Conservation (phyloP, 2,888 invertebrate species). For the Digitonthophagus gazella region DNA sequence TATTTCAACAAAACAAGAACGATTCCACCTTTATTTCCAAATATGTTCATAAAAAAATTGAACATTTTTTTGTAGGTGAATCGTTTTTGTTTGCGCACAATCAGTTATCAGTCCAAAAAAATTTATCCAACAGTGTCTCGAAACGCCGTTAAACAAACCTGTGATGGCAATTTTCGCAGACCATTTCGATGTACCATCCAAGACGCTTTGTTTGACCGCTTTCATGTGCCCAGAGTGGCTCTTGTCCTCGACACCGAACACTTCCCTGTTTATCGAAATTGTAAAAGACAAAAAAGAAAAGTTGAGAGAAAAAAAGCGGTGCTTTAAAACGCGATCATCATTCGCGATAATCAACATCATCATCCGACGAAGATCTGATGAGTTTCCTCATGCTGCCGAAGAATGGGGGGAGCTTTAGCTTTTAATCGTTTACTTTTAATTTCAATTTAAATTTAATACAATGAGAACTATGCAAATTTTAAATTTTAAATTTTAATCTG, state of each 20-base stretch:
- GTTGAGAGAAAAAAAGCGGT: background rate
- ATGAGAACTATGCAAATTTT: no score
- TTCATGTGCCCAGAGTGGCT: conserved; percentile 95
- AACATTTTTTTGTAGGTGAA: background rate
- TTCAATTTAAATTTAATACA: no score
- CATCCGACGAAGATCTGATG: no score
- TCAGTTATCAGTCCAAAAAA: background rate
- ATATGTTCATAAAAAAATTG: no score
- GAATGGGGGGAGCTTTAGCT: no score
- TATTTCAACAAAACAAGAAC: background rate
- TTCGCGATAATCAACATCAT: no score
- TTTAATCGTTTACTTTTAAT: no score
- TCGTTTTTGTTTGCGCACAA: background rate
- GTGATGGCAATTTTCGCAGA: conserved; percentile 99
- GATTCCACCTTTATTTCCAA: no score
- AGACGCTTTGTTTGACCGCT: conserved; percentile 96
- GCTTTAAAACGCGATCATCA: background rate
- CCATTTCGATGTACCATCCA: conserved; percentile 99
- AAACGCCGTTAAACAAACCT: conserved; percentile 70
- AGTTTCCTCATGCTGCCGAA: no score
- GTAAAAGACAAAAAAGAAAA: conserved; percentile 10
- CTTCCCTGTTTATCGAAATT: conserved; percentile 69
- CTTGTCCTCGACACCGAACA: conserved; percentile 93
- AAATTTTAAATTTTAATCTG: no score
- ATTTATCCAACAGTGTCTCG: background rate